Evolutionary conservation across 1,140 invertebrate species (phyloP).

Genomic region (Drosophila repletoides): DNA sequence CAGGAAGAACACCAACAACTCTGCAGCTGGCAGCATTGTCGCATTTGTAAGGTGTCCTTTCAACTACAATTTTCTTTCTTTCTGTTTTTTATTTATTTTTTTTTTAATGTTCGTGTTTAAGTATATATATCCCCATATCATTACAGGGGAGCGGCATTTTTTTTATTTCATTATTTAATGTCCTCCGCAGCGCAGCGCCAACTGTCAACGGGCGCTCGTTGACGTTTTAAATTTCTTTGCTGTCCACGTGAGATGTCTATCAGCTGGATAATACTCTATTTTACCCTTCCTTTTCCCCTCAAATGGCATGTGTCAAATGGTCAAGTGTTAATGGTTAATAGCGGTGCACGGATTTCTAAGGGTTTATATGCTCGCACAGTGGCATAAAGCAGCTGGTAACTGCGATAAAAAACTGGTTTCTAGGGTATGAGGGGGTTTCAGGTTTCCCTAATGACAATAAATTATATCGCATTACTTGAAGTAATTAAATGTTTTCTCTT

Average conservation of each 20-base stretch:
- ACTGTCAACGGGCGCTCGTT: constrained; percentile 64
- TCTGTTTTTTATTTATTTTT: neutral
- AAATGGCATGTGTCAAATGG: neutral
- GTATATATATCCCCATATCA: constrained; percentile 9
- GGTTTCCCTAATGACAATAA: too few species aligned
- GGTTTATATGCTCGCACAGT: too few species aligned
- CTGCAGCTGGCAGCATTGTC: constrained; percentile 25
- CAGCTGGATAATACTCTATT: too few species aligned
- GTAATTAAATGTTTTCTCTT: too few species aligned
- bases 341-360: neutral
- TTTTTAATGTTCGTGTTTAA: constrained; percentile 3
- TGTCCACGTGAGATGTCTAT: constrained; percentile 36
- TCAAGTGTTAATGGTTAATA: constrained; percentile 48
- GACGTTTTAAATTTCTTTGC: constrained; percentile 48
- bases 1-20: too few species aligned
- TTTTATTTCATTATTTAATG: constrained; percentile 50
- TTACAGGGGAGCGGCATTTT: constrained; percentile 8
- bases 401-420: too few species aligned
- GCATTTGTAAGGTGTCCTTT: constrained; percentile 68
- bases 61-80: constrained; percentile 38
- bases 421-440: too few species aligned
- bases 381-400: too few species aligned
- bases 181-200: constrained; percentile 65
- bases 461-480: too few species aligned
- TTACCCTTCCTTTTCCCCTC: neutral